Percentiles rank a stretch among this genome's conserved stretches.
phyloP scores from a whole-genome alignment of 2,113 vertebrate genomes.

The Periophthalmus modestus region DNA sequence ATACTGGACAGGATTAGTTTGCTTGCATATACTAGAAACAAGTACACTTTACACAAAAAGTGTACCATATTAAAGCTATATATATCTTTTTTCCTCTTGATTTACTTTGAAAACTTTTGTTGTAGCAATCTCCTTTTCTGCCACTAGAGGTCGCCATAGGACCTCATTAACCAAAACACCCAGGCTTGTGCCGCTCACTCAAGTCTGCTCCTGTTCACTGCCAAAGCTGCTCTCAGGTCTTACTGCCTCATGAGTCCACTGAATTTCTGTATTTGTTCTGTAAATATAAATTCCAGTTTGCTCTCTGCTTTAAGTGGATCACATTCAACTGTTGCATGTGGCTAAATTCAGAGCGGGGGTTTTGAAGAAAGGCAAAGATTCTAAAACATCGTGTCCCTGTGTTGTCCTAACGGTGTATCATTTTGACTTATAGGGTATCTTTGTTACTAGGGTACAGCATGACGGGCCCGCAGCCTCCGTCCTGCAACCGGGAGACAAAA shows the following conservation, averaged over 20 bases:
- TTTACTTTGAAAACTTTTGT: background rate
- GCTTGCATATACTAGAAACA: too few relatives aligned
- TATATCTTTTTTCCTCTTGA: too few relatives aligned
- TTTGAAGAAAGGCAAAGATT: slow-evolving; percentile 81
- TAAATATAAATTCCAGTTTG: background rate
- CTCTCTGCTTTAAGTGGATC: background rate
- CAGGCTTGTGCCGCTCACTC: background rate
- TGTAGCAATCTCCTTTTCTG: background rate
- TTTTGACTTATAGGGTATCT: slow-evolving; percentile 99
- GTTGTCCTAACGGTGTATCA: slow-evolving; percentile 98
- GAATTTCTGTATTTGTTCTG: background rate
- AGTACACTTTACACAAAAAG: too few relatives aligned
- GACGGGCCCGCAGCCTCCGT: slow-evolving; percentile 91
- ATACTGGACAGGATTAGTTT: too few relatives aligned
- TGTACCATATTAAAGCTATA: too few relatives aligned
- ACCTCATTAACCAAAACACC: background rate
- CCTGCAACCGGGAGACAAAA: slow-evolving; percentile 97
- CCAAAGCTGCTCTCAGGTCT: background rate
- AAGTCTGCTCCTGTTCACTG: background rate
- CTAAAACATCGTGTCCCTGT: slow-evolving; percentile 82
- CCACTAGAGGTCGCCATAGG: background rate
- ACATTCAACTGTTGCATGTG: background rate
- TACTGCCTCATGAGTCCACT: background rate
- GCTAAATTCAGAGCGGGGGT: slow-evolving; percentile 16
- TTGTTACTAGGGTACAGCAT: slow-evolving; percentile 99